Percentiles rank a stretch among this genome's conserved stretches.
phyloP scores from a whole-genome alignment of 2,888 invertebrate species.

The Scaptomyza cyrtandrae region DNA sequence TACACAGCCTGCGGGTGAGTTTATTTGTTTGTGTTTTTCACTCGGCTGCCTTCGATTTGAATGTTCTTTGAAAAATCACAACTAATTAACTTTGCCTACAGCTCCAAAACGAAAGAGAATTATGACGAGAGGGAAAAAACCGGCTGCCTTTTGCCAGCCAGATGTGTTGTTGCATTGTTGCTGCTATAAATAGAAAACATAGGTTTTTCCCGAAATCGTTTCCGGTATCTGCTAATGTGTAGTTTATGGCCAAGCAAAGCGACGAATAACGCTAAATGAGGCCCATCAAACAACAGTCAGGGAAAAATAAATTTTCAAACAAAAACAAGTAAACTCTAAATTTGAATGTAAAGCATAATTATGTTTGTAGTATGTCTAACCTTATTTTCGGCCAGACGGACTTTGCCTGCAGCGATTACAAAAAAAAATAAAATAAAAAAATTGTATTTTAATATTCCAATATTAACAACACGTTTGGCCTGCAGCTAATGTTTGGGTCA shows the following conservation, averaged over 20 bases:
- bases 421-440: neutral
- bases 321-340: neutral
- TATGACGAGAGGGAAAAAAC: slow-evolving; percentile 33
- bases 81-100: slow-evolving; percentile 85
- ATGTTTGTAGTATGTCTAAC: neutral
- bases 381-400: neutral
- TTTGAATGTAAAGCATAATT: neutral
- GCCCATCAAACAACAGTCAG: slow-evolving; percentile 37
- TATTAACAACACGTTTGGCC: slow-evolving; percentile 22
- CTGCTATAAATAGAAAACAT: slow-evolving; percentile 49
- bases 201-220: slow-evolving; percentile 26
- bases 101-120: slow-evolving; percentile 36
- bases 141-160: slow-evolving; percentile 42
- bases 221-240: slow-evolving; percentile 56
- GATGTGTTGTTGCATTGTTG: slow-evolving; percentile 65
- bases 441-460: slow-evolving; percentile 12
- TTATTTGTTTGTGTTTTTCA: slow-evolving; percentile 48
- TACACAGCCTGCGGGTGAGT: slow-evolving; percentile 25
- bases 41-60: slow-evolving; percentile 58
- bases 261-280: slow-evolving; percentile 44
- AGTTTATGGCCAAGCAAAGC: slow-evolving; percentile 58
- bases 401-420: slow-evolving; percentile 7
- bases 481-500: slow-evolving; percentile 29
- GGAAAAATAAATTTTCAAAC: too few species aligned
- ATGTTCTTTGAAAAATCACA: slow-evolving; percentile 79